Evolutionary conservation across 2,888 invertebrate species (phyloP).

Genomic region (Clanis bilineata): DNA sequence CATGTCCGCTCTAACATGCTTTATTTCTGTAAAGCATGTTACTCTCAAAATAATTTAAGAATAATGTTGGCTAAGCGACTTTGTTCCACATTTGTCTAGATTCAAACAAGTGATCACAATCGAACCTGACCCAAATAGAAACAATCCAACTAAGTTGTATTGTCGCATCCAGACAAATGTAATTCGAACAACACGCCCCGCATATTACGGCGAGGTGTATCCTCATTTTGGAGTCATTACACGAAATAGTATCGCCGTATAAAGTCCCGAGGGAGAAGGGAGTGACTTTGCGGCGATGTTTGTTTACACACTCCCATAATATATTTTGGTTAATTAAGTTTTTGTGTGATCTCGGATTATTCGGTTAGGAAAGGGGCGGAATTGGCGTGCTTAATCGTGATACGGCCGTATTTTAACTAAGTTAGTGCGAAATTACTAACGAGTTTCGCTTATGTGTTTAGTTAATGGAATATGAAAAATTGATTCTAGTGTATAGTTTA

Average conservation of each 20-base stretch:
- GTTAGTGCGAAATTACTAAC: background rate
- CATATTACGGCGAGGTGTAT: conserved; percentile 69
- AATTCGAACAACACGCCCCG: conserved; percentile 40
- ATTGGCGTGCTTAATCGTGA: conserved; percentile 12
- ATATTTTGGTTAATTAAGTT: conserved; percentile 81
- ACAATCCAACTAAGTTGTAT: conserved; percentile 4
- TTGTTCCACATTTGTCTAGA: no score
- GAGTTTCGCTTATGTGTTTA: background rate
- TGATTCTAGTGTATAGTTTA: no score
- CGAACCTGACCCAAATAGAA: background rate
- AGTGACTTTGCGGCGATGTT: conserved; percentile 66
- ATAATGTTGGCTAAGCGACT: no score
- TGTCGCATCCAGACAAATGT: conserved; percentile 40
- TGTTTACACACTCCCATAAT: conserved; percentile 73
- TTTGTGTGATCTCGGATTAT: conserved; percentile 73
- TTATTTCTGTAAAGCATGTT: no score
- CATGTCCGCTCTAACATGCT: no score
- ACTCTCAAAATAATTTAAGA: no score
- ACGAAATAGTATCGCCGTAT: conserved; percentile 80
- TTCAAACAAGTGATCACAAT: background rate
- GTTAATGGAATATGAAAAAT: background rate
- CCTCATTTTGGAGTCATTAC: conserved; percentile 82
- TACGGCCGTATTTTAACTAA: conserved; percentile 2
- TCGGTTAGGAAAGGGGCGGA: conserved; percentile 39
- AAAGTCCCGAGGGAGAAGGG: conserved; percentile 71